Conservation (phyloP, 1,140 invertebrate species). For the Teleopsis dalmanni region DNA sequence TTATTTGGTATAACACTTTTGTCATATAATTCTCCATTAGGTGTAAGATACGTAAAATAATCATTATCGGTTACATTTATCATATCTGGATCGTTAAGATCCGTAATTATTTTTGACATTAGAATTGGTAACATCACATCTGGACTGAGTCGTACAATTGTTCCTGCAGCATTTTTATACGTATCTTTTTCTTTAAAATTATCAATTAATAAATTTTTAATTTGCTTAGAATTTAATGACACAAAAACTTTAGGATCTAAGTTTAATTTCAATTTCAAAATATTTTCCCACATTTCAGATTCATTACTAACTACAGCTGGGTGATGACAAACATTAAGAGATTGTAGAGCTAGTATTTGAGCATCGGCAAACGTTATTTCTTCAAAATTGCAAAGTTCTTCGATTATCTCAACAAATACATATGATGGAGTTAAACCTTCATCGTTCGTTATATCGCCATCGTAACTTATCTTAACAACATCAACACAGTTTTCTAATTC, state of each 20-base stretch:
- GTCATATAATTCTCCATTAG: constrained; percentile 86
- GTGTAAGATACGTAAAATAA: constrained; percentile 81
- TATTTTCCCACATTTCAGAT: constrained; percentile 33
- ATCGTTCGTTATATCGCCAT: constrained; percentile 37
- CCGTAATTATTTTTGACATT: constrained; percentile 49
- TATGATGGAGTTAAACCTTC: constrained; percentile 42
- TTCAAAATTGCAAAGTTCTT: constrained; percentile 27
- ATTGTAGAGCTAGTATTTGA: constrained; percentile 51
- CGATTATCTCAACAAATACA: constrained; percentile 30
- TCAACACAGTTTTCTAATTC: constrained; percentile 55
- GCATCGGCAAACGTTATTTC: constrained; percentile 47
- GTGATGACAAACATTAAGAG: constrained; percentile 61
- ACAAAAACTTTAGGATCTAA: constrained; percentile 27
- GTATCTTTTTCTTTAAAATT: constrained; percentile 28
- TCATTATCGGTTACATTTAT: constrained; percentile 74
- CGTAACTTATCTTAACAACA: constrained; percentile 49
- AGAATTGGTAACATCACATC: constrained; percentile 54
- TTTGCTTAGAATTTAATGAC: constrained; percentile 18
- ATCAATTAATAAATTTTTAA: constrained; percentile 23
- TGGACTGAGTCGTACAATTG: constrained; percentile 57
- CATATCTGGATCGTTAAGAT: constrained; percentile 61
- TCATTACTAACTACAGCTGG: constrained; percentile 51
- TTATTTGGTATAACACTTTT: constrained; percentile 75
- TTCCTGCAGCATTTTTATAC: constrained; percentile 59
- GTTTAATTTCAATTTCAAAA: constrained; percentile 21